Evolutionary conservation across 2,797 vertebrate species (phyloP), one percentile per base, ranked within the genome.

Genomic region (Microhierax caerulescens): DNA sequence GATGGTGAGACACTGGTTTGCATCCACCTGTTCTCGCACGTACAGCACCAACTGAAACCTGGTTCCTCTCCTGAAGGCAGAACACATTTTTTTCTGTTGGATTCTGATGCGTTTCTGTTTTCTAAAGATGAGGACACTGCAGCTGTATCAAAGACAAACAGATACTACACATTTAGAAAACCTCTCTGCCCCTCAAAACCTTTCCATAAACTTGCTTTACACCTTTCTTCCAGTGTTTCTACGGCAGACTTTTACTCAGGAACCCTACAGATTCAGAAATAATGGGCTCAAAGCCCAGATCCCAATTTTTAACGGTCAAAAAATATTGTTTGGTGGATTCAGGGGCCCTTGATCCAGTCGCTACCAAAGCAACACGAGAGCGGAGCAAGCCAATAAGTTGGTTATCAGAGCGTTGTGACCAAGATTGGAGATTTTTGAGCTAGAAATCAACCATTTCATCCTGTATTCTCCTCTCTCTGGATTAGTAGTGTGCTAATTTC

Each of bases 381-480:
- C 3, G 16, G 30, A 89, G 19, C 50, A 7, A 80, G 20, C 17
- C 16, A 8, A 0, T 2, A 5, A 27, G 56, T 24, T 0, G 5
- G 4, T 54, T 32, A 50, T 24, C 1, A 2, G 19, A 22, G 8
- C 0, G 1, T 4, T 21, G 41, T 21, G 70, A 53, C 22, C 41
- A 7, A 50, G 20, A 18, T 14, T 16, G 16, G 18, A 14, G 34
- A 15, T 45, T 70, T 69, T 17, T 8, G 43, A 34, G 50, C 21
- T 13, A 22, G 36, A 73, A 84, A 68, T 34, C 34, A 4, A 4
- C 9, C 0, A 0, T 5, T 25, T 53, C 4, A 1, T 7, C 4
- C 48, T 4, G 3, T 2, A 0, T 15, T 11, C 24, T 80, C 34
- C 43, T 57, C 47, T 17, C 69, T 25, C 32, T 7, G 45, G 34